phyloP scores from a whole-genome alignment of 2,888 invertebrate species.

The Ophion ventricosus region DNA sequence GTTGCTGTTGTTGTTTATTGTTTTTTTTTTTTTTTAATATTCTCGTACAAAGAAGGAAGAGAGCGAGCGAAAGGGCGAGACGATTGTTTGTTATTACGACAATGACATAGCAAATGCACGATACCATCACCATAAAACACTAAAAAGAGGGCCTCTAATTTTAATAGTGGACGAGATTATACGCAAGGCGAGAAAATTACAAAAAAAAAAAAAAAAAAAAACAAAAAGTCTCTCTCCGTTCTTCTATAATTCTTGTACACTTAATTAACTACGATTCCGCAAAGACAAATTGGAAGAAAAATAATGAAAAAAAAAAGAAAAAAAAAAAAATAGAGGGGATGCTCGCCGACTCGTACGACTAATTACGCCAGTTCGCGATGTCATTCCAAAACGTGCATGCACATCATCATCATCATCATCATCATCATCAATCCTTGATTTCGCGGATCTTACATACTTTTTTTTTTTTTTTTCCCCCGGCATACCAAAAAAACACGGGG shows the following conservation, averaged over 20 bases:
- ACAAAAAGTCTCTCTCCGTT: slow-evolving; percentile 63
- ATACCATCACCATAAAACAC: slow-evolving; percentile 83
- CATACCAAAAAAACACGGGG: slow-evolving; percentile 16
- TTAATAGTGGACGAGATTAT: slow-evolving; percentile 65
- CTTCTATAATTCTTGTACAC: slow-evolving; percentile 75
- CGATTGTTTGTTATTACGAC: slow-evolving; percentile 75
- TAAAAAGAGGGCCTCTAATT: slow-evolving; percentile 78
- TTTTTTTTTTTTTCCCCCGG: slow-evolving; percentile 64
- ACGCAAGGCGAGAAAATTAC: slow-evolving; percentile 51
- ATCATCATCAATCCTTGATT: slow-evolving; percentile 81
- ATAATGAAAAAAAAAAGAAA: too few species aligned
- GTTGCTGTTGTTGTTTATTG: too few species aligned
- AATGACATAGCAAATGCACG: slow-evolving; percentile 83
- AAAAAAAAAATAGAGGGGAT: slow-evolving; percentile 83
- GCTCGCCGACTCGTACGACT: slow-evolving; percentile 81
- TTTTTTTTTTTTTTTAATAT: too few species aligned
- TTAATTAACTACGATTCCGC: slow-evolving; percentile 81
- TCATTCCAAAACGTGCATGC: slow-evolving; percentile 82
- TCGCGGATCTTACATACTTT: slow-evolving; percentile 75
- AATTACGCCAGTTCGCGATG: slow-evolving; percentile 78
- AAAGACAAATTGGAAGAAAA: slow-evolving; percentile 81
- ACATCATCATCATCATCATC: too few species aligned
- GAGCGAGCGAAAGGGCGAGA: slow-evolving; percentile 69
- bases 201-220: too few species aligned
- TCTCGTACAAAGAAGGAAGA: slow-evolving; percentile 59